Evolutionary conservation across 23 tunicate genomes (phyloP).

Genomic region (Halocynthia roretzi): DNA sequence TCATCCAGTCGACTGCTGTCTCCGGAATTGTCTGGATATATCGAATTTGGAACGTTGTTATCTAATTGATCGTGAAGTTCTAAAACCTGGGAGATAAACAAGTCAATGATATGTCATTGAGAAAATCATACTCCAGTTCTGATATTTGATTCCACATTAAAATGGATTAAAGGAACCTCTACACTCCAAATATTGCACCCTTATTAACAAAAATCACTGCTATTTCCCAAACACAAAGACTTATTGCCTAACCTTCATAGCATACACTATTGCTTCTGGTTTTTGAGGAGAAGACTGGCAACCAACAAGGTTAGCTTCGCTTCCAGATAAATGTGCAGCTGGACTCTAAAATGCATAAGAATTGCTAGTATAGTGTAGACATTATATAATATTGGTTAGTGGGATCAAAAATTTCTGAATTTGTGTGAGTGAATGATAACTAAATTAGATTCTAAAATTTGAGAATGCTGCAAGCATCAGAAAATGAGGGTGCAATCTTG

Average conservation of each 20-base stretch:
- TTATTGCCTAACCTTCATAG: slow-evolving; percentile 29
- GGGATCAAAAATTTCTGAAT: neutral
- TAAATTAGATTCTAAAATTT: no score
- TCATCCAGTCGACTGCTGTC: slow-evolving; percentile 39
- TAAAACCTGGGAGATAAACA: slow-evolving; percentile 18
- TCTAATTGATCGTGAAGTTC: slow-evolving; percentile 55
- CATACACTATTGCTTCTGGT: slow-evolving; percentile 27
- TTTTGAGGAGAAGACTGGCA: slow-evolving; percentile 19
- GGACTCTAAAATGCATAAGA: slow-evolving; percentile 9
- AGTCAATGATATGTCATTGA: neutral
- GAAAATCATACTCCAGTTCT: neutral
- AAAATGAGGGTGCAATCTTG: no score
- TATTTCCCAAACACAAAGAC: no score
- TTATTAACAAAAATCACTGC: no score
- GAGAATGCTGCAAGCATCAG: no score
- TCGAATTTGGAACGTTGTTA: slow-evolving; percentile 16
- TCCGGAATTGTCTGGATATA: slow-evolving; percentile 6
- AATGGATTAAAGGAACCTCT: neutral
- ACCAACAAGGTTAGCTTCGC: slow-evolving; percentile 22
- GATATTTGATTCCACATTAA: neutral
- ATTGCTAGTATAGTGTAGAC: neutral
- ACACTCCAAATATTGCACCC: neutral
- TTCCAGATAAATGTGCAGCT: slow-evolving; percentile 29
- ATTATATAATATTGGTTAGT: neutral
- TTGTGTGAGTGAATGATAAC: no score